Conservation (phyloP, 64 coral and sea anemone species). For the Stichodactyla mertensii region DNA sequence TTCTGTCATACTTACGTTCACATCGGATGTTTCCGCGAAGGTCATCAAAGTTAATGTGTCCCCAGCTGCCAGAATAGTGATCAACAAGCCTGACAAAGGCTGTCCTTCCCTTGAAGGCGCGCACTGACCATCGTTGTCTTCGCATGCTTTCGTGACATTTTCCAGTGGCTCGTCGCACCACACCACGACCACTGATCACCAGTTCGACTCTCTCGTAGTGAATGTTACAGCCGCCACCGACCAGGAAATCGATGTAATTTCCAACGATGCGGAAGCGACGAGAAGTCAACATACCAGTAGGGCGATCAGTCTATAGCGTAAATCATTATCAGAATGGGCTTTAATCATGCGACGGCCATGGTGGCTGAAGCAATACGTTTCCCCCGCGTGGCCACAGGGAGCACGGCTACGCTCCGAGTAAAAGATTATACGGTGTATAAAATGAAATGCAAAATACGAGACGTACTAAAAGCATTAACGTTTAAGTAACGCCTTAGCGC, state of each 20-base stretch:
- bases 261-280: slow-evolving; percentile 47
- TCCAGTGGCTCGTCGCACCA: slow-evolving; percentile 15
- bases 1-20: slow-evolving; percentile 6
- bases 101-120: slow-evolving; percentile 27
- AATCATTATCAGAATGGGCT: not conserved
- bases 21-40: slow-evolving; percentile 46
- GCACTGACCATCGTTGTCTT: slow-evolving; percentile 44
- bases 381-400: too few species aligned
- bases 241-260: slow-evolving; percentile 34
- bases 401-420: too few species aligned
- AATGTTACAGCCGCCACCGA: slow-evolving; percentile 60
- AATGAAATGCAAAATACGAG: too few species aligned
- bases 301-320: slow-evolving; percentile 7
- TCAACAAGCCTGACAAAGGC: slow-evolving; percentile 52
- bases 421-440: too few species aligned
- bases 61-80: slow-evolving; percentile 35
- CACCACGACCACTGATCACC: slow-evolving; percentile 33
- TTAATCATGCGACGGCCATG: too few species aligned
- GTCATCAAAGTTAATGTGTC: slow-evolving; percentile 75
- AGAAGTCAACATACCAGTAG: slow-evolving; percentile 12
- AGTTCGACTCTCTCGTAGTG: slow-evolving; percentile 34
- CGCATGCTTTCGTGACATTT: slow-evolving; percentile 42
- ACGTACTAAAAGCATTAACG: too few species aligned
- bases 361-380: too few species aligned
- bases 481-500: too few species aligned